Evolutionary conservation across 2,888 invertebrate species (phyloP).

Genomic region (Caenorhabditis sp.): DNA sequence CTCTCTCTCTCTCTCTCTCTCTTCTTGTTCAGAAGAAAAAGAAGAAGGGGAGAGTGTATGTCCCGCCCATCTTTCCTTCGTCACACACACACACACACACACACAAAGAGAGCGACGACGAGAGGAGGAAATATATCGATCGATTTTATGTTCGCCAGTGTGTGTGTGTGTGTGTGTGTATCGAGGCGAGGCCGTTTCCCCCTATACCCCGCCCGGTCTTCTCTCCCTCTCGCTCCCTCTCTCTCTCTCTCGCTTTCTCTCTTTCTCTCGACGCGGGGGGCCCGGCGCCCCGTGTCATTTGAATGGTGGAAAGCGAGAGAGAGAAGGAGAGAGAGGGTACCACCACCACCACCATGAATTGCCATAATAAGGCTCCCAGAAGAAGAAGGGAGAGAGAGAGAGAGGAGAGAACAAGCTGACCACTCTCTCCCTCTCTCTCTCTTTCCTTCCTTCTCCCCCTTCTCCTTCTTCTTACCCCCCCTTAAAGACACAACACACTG

Average conservation of each 20-base stretch:
- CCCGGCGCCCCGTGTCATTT: no score
- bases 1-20: constrained; percentile 12
- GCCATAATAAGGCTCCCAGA: constrained; percentile 38
- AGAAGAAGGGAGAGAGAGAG: constrained; percentile 8
- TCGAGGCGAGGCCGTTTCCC: no score
- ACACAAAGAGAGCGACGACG: no score
- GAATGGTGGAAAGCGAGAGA: background rate
- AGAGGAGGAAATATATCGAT: no score
- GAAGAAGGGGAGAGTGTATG: background rate
- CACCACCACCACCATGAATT: background rate
- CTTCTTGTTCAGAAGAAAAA: constrained; percentile 23
- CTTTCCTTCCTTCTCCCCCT: background rate
- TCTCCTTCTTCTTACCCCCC: no score
- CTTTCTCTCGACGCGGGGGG: no score
- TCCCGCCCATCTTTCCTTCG: constrained; percentile 19
- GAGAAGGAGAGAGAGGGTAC: background rate
- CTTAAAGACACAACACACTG: no score
- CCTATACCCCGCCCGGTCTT: background rate
- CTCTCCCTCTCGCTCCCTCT: background rate
- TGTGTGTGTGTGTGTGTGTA: no score
- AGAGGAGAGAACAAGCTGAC: constrained; percentile 6
- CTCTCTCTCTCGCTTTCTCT: background rate
- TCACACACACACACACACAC: constrained; percentile 21
- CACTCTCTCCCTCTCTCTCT: constrained; percentile 4
- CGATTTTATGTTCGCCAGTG: no score